These are phyloP conservation scores for Pseudomyrmex concolor DNA, from an alignment of 1,140 invertebrate genomes.

Conservation along the genomic window DNA sequence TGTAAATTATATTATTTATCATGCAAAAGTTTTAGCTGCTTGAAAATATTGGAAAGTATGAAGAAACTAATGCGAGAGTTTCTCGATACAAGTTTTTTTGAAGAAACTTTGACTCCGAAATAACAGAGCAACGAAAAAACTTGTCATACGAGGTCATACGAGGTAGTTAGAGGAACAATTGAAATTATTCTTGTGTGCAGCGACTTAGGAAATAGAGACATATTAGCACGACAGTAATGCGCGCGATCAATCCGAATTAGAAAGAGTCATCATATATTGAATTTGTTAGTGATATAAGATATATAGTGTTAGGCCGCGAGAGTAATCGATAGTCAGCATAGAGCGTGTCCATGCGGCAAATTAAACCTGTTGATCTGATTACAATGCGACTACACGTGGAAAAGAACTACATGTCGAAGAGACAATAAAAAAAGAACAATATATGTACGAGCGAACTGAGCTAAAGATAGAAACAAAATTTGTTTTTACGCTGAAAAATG, in stretches of 20 bases:
- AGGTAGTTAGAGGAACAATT: too few species aligned
- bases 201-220: too few species aligned
- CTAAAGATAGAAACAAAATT: background rate
- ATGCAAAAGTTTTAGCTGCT: too few species aligned
- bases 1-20: too few species aligned
- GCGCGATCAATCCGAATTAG: conserved; percentile 4
- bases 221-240: too few species aligned
- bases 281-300: background rate
- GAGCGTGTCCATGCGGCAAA: conserved; percentile 10
- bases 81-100: too few species aligned
- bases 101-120: too few species aligned
- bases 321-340: conserved; percentile 22
- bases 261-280: conserved; percentile 1
- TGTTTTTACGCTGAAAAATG: background rate
- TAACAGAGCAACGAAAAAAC: too few species aligned
- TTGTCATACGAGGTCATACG: too few species aligned
- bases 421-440: background rate
- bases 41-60: too few species aligned
- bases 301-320: background rate
- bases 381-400: background rate
- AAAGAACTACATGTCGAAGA: background rate
- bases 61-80: too few species aligned
- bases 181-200: too few species aligned
- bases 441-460: background rate
- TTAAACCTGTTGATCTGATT: conserved; percentile 26